These are phyloP conservation scores for Yponomeuta sedellus DNA, from an alignment of 2,888 invertebrate genomes.

Conservation along the genomic window DNA sequence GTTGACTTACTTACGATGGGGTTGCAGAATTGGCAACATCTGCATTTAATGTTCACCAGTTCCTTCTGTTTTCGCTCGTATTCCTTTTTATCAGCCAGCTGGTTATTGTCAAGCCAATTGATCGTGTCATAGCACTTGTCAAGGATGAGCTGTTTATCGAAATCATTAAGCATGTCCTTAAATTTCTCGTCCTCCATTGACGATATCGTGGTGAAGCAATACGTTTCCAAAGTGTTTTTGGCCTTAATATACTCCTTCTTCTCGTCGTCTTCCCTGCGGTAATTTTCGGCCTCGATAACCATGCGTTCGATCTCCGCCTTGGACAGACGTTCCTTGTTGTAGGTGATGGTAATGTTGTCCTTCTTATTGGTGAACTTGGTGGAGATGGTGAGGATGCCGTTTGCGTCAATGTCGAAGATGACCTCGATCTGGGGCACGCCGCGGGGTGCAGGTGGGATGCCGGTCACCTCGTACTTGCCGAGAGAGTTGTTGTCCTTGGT, in stretches of 20 bases:
- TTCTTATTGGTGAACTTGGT: slow-evolving; percentile 94
- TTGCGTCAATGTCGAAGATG: slow-evolving; percentile 93
- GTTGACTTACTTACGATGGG: slow-evolving; percentile 76
- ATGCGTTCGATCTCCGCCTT: slow-evolving; percentile 96
- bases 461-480: slow-evolving; percentile 97
- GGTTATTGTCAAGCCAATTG: slow-evolving; percentile 89
- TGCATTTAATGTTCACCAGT: slow-evolving; percentile 81
- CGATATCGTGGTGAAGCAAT: slow-evolving; percentile 97
- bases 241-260: slow-evolving; percentile 89
- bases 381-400: slow-evolving; percentile 97
- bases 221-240: slow-evolving; percentile 91
- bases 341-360: slow-evolving; percentile 93
- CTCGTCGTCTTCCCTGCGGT: slow-evolving; percentile 89
- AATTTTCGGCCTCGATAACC: slow-evolving; percentile 95
- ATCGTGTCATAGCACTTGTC: slow-evolving; percentile 94
- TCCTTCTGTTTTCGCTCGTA: slow-evolving; percentile 97
- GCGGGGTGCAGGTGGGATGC: slow-evolving; percentile 95
- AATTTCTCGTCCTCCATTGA: slow-evolving; percentile 96
- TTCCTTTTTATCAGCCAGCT: slow-evolving; percentile 95
- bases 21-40: slow-evolving; percentile 76
- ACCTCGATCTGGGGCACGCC: slow-evolving; percentile 94
- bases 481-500: slow-evolving; percentile 96
- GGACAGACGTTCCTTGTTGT: slow-evolving; percentile 93
- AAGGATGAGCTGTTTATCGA: slow-evolving; percentile 86
- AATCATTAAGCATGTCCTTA: slow-evolving; percentile 91